phyloP scores from a whole-genome alignment of 2,888 invertebrate genomes.

The Blastobasis lacticolella region DNA sequence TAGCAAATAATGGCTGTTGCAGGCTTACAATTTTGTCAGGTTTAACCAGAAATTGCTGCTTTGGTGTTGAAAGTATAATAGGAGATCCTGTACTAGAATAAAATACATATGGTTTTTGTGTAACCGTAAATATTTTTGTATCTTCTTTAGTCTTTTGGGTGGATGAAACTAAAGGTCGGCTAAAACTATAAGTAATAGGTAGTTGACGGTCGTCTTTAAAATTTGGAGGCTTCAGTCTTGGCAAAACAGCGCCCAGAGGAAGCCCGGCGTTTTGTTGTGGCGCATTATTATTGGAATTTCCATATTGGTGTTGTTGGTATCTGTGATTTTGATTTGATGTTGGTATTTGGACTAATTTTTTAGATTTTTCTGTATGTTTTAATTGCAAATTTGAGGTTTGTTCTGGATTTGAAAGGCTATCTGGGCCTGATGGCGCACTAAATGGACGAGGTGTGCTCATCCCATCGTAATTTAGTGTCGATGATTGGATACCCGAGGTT shows the following conservation, averaged over 20 bases:
- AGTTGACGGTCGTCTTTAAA: slow-evolving; percentile 61
- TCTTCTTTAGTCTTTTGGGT: slow-evolving; percentile 25
- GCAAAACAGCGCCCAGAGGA: slow-evolving; percentile 33
- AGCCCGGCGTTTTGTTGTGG: slow-evolving; percentile 30
- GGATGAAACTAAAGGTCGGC: slow-evolving; percentile 27
- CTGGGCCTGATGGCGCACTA: slow-evolving; percentile 33
- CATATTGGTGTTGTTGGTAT: slow-evolving; percentile 22
- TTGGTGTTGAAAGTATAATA: slow-evolving; percentile 38
- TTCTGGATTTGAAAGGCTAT: slow-evolving; percentile 22
- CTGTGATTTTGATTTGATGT: slow-evolving; percentile 18
- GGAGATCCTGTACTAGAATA: slow-evolving; percentile 40
- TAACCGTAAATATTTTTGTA: slow-evolving; percentile 31
- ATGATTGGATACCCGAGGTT: slow-evolving; percentile 22
- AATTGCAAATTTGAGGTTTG: slow-evolving; percentile 21
- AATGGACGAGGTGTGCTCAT: slow-evolving; percentile 66
- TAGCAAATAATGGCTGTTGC: slow-evolving; percentile 30
- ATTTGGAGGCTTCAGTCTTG: slow-evolving; percentile 57
- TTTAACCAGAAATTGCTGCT: slow-evolving; percentile 37
- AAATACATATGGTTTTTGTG: slow-evolving; percentile 43
- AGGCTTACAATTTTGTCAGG: slow-evolving; percentile 36
- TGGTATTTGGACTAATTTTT: slow-evolving; percentile 29
- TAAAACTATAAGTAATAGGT: slow-evolving; percentile 58
- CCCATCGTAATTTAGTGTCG: slow-evolving; percentile 47
- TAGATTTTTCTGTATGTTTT: slow-evolving; percentile 22
- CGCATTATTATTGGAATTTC: slow-evolving; percentile 13